Conservation (phyloP, 2,113 vertebrate species). For the Morone saxatilis region DNA sequence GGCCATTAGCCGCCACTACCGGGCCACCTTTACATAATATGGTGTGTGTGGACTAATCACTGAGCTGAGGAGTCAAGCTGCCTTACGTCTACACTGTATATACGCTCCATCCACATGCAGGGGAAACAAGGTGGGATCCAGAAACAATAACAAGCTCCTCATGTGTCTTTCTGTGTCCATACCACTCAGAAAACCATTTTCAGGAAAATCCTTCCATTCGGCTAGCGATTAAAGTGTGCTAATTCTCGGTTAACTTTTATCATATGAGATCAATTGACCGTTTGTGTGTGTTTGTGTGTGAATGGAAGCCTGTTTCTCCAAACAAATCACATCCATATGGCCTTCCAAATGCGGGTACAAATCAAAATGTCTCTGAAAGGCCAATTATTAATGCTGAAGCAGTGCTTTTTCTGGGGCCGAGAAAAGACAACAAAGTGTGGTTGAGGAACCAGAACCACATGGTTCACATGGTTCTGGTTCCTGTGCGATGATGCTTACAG, state of each 20-base stretch:
- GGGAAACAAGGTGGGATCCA: constrained; percentile 14
- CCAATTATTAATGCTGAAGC: constrained; percentile 80
- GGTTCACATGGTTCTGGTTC: constrained; percentile 32
- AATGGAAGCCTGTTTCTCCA: constrained; percentile 68
- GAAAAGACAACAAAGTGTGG: constrained; percentile 78
- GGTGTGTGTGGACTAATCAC: constrained; percentile 79
- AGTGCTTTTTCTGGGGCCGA: constrained; percentile 57
- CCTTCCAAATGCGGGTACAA: constrained; percentile 57
- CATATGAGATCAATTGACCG: constrained; percentile 69
- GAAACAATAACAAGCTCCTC: constrained; percentile 5
- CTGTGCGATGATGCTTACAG: constrained; percentile 47
- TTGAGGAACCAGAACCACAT: constrained; percentile 79
- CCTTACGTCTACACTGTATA: constrained; percentile 47
- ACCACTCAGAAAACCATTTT: constrained; percentile 34
- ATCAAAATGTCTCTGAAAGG: constrained; percentile 78
- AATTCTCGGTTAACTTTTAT: constrained; percentile 54
- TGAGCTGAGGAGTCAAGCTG: constrained; percentile 72
- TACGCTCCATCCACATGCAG: constrained; percentile 30
- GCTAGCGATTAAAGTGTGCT: constrained; percentile 41
- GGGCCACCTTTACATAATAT: constrained; percentile 85
- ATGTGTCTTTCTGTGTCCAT: neutral
- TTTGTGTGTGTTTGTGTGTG: constrained; percentile 66
- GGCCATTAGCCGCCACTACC: constrained; percentile 79
- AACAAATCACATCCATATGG: constrained; percentile 75
- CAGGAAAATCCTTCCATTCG: constrained; percentile 20